phyloP scores from a whole-genome alignment of 2,113 vertebrate species.

The Seriola aureovittata region DNA sequence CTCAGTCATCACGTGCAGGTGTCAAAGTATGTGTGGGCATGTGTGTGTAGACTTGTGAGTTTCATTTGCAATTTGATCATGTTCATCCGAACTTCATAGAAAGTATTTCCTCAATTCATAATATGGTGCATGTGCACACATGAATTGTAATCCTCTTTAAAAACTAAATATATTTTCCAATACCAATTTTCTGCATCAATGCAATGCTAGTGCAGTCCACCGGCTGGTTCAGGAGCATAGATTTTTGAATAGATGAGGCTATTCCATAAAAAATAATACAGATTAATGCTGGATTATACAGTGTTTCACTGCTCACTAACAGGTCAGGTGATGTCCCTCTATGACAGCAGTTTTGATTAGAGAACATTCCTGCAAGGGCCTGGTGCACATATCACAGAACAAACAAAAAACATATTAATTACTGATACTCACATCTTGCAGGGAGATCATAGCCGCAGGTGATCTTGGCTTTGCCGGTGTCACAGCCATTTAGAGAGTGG shows the following conservation, averaged over 20 bases:
- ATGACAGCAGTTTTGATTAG: constrained; percentile 41
- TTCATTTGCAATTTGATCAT: constrained; percentile 1
- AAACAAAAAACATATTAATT: constrained; percentile 49
- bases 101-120: constrained; percentile 2
- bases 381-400: constrained; percentile 5
- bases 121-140: not conserved
- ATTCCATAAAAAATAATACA: constrained; percentile 39
- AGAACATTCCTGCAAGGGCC: constrained; percentile 29
- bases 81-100: not conserved
- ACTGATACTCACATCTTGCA: constrained; percentile 93
- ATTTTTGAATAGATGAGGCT: constrained; percentile 35
- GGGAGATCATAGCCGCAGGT: constrained; percentile 97
- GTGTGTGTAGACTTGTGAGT: not conserved
- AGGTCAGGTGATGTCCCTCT: constrained; percentile 47
- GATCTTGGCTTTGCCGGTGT: constrained; percentile 96
- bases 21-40: not conserved
- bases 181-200: constrained; percentile 6
- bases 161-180: not conserved
- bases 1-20: constrained; percentile 32
- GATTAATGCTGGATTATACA: constrained; percentile 40
- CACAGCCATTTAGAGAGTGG: constrained; percentile 93
- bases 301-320: constrained; percentile 11
- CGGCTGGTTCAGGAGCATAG: constrained; percentile 24
- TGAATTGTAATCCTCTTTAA: not conserved
- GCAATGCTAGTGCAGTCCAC: not conserved